Conservation (phyloP, 2,888 invertebrate genomes). For the Harpalus rufipes region DNA sequence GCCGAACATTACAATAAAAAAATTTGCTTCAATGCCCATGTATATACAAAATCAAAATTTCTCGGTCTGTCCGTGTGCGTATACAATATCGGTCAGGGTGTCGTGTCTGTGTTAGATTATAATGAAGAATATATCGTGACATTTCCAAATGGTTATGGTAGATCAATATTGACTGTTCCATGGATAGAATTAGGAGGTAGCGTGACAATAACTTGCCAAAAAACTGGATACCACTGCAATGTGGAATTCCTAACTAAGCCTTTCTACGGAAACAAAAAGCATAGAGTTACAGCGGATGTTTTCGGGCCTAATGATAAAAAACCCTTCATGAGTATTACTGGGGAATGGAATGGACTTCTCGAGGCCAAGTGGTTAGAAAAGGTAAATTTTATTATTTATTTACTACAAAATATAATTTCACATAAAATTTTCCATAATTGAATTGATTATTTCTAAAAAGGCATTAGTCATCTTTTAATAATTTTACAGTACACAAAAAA, state of each 20-base stretch:
- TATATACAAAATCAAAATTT: constrained; percentile 99
- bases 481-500: no score
- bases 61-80: constrained; percentile 98
- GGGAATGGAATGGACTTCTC: constrained; percentile 99
- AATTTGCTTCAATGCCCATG: constrained; percentile 95
- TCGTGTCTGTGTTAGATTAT: constrained; percentile 92
- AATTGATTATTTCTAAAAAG: no score
- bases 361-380: constrained; percentile 92
- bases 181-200: constrained; percentile 99
- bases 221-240: constrained; percentile 95
- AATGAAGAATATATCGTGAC: constrained; percentile 97
- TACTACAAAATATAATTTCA: background rate
- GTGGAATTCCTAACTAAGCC: constrained; percentile 99
- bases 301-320: constrained; percentile 91
- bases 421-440: no score
- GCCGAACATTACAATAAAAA: constrained; percentile 95
- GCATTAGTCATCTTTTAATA: no score
- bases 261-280: constrained; percentile 97
- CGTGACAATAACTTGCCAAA: constrained; percentile 92
- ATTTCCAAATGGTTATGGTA: constrained; percentile 99
- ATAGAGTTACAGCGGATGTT: constrained; percentile 91
- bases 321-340: constrained; percentile 91
- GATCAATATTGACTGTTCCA: constrained; percentile 97
- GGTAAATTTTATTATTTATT: constrained; percentile 74
- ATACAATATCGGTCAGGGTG: constrained; percentile 97